Evolutionary conservation across 2,797 vertebrate species (phyloP), one percentile per base, ranked within the genome.

Genomic region (Botia kubotai): DNA sequence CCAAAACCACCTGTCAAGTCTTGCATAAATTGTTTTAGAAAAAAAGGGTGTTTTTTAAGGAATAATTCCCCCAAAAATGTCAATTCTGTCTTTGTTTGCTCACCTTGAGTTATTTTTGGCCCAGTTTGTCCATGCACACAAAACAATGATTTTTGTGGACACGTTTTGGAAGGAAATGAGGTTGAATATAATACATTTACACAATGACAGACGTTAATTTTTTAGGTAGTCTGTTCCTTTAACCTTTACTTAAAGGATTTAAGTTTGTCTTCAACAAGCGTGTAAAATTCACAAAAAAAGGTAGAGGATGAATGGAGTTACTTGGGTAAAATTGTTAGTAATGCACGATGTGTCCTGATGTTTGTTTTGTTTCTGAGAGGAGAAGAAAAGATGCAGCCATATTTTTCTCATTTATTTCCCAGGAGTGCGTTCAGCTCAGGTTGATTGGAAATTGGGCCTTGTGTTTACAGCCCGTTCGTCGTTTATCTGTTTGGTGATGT

Each of bases 371-470:
- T 36, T 71, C 43, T 62, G 4, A 29, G 7, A 48, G 67, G 7
- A 48, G 67, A 7, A 50, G 46, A 53, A 43, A 79, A 60, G 7
- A 70, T 53, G 75, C 52, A 69, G 23, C 19, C 21, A 60, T 70
- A 60, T 78, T 79, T 72, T 71, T 79, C 57, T 66, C 52, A 65
- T 79, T 79, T 79, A 65, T 79, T 72, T 65, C 69, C 77, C 19
- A 55, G 14, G 57, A 65, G 60, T 14, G 43, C 46, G 72, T 70
- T 72, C 63, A 60, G 26, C 39, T 57, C 39, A 29, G 43, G 62
- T 66, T 67, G 11, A 52, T 39, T 55, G 14, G 14, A 77, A 66
- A 70, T 66, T 72, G 60, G 17, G 60, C 39, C 36, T 29, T 57
- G 50, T 55, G 68, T 66, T 77, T 58, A 57, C 43, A 50, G n/a